Evolutionary conservation across 2,797 vertebrate species (phyloP).

Genomic region (Mormyrus hasselquistii): DNA sequence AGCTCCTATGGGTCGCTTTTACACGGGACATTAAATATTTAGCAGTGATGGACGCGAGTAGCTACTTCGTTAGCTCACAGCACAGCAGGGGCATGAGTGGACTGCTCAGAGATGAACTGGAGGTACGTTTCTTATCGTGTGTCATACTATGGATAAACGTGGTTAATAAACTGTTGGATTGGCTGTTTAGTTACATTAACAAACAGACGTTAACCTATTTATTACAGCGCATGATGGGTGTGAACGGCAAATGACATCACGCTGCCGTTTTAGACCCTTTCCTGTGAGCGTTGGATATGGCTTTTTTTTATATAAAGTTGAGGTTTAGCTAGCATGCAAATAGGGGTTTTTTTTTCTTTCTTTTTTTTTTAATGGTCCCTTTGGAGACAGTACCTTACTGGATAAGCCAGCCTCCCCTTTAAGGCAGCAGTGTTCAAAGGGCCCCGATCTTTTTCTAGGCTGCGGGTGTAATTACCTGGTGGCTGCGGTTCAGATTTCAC

Average conservation of each 20-base stretch:
- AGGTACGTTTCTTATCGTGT: not conserved
- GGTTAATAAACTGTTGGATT: not conserved
- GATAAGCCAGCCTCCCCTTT: conserved; percentile 27
- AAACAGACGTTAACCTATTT: not conserved
- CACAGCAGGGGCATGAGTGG: not conserved
- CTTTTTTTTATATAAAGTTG: not conserved
- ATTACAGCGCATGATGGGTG: not conserved
- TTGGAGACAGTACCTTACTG: conserved; percentile 28
- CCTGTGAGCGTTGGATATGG: conserved; percentile 17
- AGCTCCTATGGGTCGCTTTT: conserved; percentile 22
- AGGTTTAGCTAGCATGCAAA: not conserved
- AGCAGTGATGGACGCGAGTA: not conserved
- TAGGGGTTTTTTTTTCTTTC: not conserved
- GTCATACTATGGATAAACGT: not conserved
- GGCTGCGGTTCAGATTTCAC: conserved; percentile 43
- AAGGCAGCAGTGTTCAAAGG: conserved; percentile 33
- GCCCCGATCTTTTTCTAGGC: conserved; percentile 34
- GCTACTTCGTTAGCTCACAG: conserved; percentile 51
- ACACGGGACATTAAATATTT: not conserved
- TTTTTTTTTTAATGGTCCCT: not conserved
- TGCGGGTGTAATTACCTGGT: conserved; percentile 29
- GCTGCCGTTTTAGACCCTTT: not conserved
- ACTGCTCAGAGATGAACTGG: not conserved
- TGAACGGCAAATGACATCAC: not conserved
- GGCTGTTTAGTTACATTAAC: not conserved